Conservation (phyloP, 2,888 invertebrate species). For the Opisthograptis luteolata region DNA sequence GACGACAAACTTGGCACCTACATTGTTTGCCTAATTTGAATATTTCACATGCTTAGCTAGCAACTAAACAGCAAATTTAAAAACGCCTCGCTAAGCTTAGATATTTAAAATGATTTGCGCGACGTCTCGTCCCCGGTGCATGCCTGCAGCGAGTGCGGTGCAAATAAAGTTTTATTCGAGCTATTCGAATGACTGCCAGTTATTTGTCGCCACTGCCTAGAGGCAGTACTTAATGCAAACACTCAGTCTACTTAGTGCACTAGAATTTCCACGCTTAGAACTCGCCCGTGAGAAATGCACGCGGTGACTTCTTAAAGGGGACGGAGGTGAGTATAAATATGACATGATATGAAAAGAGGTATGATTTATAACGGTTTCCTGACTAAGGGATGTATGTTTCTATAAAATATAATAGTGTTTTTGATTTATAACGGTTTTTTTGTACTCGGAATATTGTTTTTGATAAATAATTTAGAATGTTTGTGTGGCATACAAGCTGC, state of each 20-base stretch:
- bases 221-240: constrained; percentile 17
- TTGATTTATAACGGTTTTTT: too few relatives aligned
- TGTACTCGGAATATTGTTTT: background rate
- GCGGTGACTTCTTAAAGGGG: constrained; percentile 6
- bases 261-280: constrained; percentile 14
- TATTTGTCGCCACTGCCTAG: constrained; percentile 20
- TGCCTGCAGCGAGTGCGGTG: background rate
- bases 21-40: too few relatives aligned
- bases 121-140: background rate
- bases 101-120: constrained; percentile 9
- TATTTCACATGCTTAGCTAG: background rate
- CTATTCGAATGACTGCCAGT: constrained; percentile 15
- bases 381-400: too few relatives aligned
- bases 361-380: constrained; percentile 2
- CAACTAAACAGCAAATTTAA: constrained; percentile 1
- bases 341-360: background rate
- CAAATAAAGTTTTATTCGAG: constrained; percentile 15
- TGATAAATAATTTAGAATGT: too few relatives aligned
- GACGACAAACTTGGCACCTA: too few relatives aligned
- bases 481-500: too few relatives aligned
- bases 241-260: constrained; percentile 15
- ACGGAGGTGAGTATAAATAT: background rate
- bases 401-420: too few relatives aligned
- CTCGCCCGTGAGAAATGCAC: constrained; percentile 9
- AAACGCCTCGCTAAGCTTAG: background rate